A percentile compares a stretch with the other conserved stretches of the same genome.
These are phyloP conservation scores for Mormyrops boulengeri DNA, from an alignment of 2,797 vertebrate species.

Conservation along the genomic window DNA sequence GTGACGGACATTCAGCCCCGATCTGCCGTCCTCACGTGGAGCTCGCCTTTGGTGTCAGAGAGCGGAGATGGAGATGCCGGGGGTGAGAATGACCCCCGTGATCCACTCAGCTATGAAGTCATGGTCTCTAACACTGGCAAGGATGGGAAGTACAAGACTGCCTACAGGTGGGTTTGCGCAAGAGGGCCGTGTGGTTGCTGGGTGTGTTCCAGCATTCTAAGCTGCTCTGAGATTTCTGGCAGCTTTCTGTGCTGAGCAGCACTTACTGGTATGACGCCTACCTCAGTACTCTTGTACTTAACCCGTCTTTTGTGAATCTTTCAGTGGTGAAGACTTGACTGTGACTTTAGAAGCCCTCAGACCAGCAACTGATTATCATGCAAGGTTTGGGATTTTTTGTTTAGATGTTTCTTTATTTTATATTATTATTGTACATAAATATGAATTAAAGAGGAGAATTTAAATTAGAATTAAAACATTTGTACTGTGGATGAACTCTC, in stretches of 20 bases:
- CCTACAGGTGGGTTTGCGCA: constrained; percentile 61
- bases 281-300: constrained; percentile 66
- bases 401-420: constrained; percentile 21
- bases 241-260: background rate
- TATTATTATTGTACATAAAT: background rate
- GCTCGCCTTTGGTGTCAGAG: constrained; percentile 60
- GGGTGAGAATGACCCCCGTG: constrained; percentile 42
- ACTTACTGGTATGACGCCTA: constrained; percentile 50
- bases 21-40: constrained; percentile 71
- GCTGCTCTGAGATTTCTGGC: background rate
- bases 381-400: constrained; percentile 66
- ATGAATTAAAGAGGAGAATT: no score
- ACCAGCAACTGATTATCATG: constrained; percentile 91
- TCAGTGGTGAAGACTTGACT: constrained; percentile 81
- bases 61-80: constrained; percentile 51
- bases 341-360: constrained; percentile 84
- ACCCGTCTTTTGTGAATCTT: background rate
- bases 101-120: constrained; percentile 74
- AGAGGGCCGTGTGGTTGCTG: background rate
- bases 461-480: background rate
- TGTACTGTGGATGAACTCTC: background rate
- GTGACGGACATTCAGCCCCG: constrained; percentile 82
- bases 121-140: constrained; percentile 79
- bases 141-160: constrained; percentile 82
- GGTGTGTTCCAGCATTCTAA: background rate